Conservation (phyloP, 2,888 invertebrate species). For the Autographa gamma region DNA sequence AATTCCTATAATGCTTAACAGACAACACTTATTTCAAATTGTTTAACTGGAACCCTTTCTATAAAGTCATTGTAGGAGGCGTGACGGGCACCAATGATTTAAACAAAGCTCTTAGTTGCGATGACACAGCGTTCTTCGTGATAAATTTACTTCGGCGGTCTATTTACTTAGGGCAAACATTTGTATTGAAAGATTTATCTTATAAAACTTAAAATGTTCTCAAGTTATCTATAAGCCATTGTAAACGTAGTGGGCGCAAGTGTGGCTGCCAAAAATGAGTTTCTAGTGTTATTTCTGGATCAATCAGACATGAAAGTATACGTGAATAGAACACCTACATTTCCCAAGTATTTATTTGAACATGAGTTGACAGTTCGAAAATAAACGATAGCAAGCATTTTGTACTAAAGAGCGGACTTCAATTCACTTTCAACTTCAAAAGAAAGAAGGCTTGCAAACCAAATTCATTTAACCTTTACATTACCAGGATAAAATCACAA, state of each 20-base stretch:
- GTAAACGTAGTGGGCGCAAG: background rate
- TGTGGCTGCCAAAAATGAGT: slow-evolving; percentile 2
- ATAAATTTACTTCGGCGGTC: slow-evolving; percentile 57
- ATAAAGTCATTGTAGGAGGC: slow-evolving; percentile 79
- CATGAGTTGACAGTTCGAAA: background rate
- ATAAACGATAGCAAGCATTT: background rate
- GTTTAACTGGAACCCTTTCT: slow-evolving; percentile 75
- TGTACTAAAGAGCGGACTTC: background rate
- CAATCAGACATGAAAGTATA: background rate
- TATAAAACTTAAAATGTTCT: slow-evolving; percentile 5
- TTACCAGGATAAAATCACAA: slow-evolving; percentile 31
- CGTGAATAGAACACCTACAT: background rate
- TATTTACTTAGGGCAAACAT: slow-evolving; percentile 57
- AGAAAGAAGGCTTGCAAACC: background rate
- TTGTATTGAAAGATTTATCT: slow-evolving; percentile 40
- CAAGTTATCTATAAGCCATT: background rate
- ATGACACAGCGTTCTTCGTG: slow-evolving; percentile 75
- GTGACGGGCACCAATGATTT: slow-evolving; percentile 76
- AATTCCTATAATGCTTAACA: slow-evolving; percentile 69
- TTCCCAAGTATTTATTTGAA: background rate
- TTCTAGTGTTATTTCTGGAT: background rate
- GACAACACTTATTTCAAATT: slow-evolving; percentile 74
- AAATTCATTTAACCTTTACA: slow-evolving; percentile 13
- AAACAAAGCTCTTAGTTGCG: slow-evolving; percentile 84
- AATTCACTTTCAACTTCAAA: background rate